Conservation (phyloP, 2,888 invertebrate species). For the Acanthosepion lycidas region DNA sequence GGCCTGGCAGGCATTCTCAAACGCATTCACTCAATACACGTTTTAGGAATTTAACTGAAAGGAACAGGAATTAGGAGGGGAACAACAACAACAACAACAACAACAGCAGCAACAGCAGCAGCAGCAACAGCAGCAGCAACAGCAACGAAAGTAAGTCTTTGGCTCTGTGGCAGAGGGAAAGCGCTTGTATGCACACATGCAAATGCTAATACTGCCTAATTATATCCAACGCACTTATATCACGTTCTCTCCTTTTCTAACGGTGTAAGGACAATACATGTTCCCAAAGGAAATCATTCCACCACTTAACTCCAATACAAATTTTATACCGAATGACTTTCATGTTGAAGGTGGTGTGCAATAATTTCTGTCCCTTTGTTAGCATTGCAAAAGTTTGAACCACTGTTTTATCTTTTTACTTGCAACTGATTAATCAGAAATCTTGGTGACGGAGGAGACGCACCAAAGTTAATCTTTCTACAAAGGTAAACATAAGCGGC, state of each 20-base stretch:
- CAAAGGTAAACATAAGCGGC: background rate
- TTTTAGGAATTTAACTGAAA: background rate
- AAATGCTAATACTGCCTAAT: background rate
- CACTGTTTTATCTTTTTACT: background rate
- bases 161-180: background rate
- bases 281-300: slow-evolving; percentile 33
- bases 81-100: background rate
- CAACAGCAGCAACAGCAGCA: background rate
- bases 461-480: background rate
- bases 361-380: background rate
- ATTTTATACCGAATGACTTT: background rate
- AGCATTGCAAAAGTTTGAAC: background rate
- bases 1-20: background rate
- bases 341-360: background rate
- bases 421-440: background rate
- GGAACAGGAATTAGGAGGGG: background rate
- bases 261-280: background rate
- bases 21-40: background rate
- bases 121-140: background rate
- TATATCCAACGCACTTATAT: background rate
- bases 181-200: background rate
- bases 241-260: background rate
- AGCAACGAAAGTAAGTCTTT: too few relatives aligned
- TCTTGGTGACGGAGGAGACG: background rate
- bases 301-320: background rate